These are phyloP conservation scores for Ridgeia piscesae DNA, from an alignment of 1,140 invertebrate species.

Conservation along the genomic window DNA sequence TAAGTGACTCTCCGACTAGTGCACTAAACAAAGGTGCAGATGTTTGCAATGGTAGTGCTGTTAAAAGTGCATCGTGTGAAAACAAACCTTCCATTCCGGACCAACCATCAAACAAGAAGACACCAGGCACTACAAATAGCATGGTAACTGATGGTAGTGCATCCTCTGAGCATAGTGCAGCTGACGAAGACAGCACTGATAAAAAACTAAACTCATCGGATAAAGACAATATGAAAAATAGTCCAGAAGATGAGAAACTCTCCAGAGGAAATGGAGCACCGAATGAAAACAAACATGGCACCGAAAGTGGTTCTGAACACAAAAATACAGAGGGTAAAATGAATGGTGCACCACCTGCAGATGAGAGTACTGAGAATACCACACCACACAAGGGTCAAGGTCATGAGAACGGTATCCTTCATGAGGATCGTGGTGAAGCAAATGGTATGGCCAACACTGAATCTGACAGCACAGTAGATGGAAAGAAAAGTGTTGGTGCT, in stretches of 20 bases:
- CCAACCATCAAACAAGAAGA: constrained; percentile 6
- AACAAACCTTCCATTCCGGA: constrained; percentile 9
- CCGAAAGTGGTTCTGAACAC: background rate
- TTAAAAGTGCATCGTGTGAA: background rate
- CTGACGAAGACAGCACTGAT: background rate
- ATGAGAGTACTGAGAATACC: background rate
- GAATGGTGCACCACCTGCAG: background rate
- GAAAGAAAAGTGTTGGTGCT: too few relatives aligned
- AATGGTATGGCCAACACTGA: background rate
- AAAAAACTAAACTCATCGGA: too few relatives aligned
- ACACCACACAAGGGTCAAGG: background rate
- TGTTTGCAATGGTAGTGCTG: background rate
- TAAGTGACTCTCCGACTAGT: background rate
- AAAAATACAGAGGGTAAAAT: background rate
- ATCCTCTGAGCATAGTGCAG: background rate
- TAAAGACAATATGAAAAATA: too few relatives aligned
- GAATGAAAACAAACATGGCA: background rate
- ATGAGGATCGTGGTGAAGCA: background rate
- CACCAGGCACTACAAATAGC: background rate
- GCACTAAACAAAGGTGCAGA: background rate
- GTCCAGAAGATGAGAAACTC: background rate
- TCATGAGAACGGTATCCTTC: background rate
- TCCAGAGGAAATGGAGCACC: background rate
- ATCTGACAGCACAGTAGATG: background rate
- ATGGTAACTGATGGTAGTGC: background rate